Base-by-base conservation (phyloP, 2,888 invertebrate genomes). In the Junonia oenone region DNA sequence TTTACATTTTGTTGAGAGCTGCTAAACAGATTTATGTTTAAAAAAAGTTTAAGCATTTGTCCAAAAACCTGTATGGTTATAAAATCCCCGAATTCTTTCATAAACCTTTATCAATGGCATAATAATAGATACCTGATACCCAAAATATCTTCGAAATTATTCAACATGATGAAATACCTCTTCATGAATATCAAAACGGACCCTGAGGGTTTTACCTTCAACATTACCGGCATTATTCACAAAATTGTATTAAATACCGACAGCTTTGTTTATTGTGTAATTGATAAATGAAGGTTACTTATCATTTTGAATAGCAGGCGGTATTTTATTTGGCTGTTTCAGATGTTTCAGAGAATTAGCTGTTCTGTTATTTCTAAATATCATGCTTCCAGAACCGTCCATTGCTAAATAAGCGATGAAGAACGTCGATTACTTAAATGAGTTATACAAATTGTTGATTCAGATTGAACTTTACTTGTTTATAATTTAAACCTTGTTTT, bases 251-350 rank as follows among this genome's bases (percentile, higher is more conserved):
- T 27, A 38, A 47, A 40, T 40, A 29, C 22, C 29, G 47, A 47
- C 47, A 53, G 53, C 40, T 47, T 38, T 53, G 38, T 40, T 46
- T 53, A 53, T 53, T 53, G 47, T 53, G 26, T 53, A 31, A 53
- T 47, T 53, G 53, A 53, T 53, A 47, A 53, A 53, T 53, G 53
- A 31, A 15, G 53, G 17, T 29, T 53, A 43, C 43, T n/a, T 47
- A 9, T 47, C 40, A 37, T 29, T 38, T 26, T 40, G 29, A 14
- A 14, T 17, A 13, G 46, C 11, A 15, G 17, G 5, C 8, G 17
- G 17, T 38, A 4, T 19, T 38, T 38, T 11, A 38, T 2, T 11
- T 17, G 2, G 6, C 14, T 15, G 2, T 6, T 37, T 37, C 8
- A 15, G 15, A 15, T 37, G 11, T 33, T 33, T 5, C 17, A 11